Base-by-base conservation (phyloP, 2,113 vertebrate species). In the Myrmecophaga tridactyla region DNA sequence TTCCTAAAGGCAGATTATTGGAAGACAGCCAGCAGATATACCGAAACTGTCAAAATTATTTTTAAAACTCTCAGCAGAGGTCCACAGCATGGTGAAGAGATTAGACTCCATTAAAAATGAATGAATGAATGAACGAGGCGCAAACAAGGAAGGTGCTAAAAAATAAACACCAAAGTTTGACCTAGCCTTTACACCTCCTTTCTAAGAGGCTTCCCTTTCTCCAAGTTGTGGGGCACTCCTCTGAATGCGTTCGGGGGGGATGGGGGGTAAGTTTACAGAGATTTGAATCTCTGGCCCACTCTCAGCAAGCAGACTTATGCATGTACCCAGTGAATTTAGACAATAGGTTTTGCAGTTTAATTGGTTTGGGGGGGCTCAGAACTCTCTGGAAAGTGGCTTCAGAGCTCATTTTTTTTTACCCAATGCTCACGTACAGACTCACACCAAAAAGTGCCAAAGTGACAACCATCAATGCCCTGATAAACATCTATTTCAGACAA, bases 31-130 rank as follows among this genome's bases (percentile, higher is more conserved):
- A 56, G n/a, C 27, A 72, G 31, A 85, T 0, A 76, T 2, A 39
- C 48, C 41, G 21, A 86, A 82, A 89, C 14, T 41, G 62, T 56
- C 76, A 56, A 60, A 85, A 91, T 75, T 81, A 86, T 83, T 95
- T 72, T 51, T 80, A 53, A 69, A 56, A 48, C 51, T 83, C 60
- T 90, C 63, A 43, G n/a, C n/a, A 39, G 18, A 88, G 53, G 43
- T 41, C 41, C 77, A 80, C 56, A 89, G 34, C n/a, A n/a, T n/a
- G n/a, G n/a, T n/a, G n/a, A n/a, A n/a, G n/a, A n/a, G n/a, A 58
- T 80, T 20, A 91, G 69, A 83, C 20, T 48, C 29, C 39, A 65
- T 46, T 51, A 76, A 51, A 80, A 43, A 41, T 67, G 36, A 72
- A 53, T 60, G 23, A 62, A 36, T 82, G 21, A 73, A 75, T 36